Base-by-base conservation (phyloP, 2,888 invertebrate genomes). In the Noctua janthe region DNA sequence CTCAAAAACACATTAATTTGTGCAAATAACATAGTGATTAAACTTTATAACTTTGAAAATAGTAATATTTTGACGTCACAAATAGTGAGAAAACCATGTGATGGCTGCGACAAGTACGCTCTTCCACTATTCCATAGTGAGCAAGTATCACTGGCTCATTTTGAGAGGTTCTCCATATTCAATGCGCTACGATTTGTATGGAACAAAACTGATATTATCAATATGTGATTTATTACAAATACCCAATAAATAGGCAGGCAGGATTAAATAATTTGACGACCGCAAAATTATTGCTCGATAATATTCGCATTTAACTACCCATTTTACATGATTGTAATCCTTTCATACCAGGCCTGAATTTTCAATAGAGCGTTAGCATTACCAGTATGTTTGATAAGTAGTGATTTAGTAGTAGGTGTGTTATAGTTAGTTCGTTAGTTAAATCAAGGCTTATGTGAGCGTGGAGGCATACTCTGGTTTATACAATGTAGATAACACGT, bases 301-400 rank as follows among this genome's bases (percentile, higher is more conserved):
- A 43, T 79, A 71, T 74, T 66, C 56, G 43, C 78, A 69, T 74
- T 66, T 49, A 71, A 29, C 29, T 39, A 82, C 35, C 59, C 51
- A 78, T 78, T 83, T 39, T 66, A 39, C 66, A 20, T 71, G n/a
- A 74, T 47, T 78, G 29, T 71, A 78, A 78, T 78, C 78, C 73
- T 78, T 74, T 66, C 43, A 78, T 78, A 71, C 15, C 20, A 2
- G n/a, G 11, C 39, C 54, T 2, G 11, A 64, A 74, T 54, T 66
- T 74, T 39, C 64, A 78, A 74, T 54, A 62, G 35, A 71, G 59
- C 62, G 29, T 78, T 59, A 47, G 51, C n/a, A 6, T 39, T 62
- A 15, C 8, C 47, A 71, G 62, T 71, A 71, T 67, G 47, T 71
- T 74, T 71, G 59, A 83, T 54, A 15, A 74, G 54, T 43, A 54